phyloP scores from a whole-genome alignment of 2,113 vertebrate species.

The Trachemys scripta region DNA sequence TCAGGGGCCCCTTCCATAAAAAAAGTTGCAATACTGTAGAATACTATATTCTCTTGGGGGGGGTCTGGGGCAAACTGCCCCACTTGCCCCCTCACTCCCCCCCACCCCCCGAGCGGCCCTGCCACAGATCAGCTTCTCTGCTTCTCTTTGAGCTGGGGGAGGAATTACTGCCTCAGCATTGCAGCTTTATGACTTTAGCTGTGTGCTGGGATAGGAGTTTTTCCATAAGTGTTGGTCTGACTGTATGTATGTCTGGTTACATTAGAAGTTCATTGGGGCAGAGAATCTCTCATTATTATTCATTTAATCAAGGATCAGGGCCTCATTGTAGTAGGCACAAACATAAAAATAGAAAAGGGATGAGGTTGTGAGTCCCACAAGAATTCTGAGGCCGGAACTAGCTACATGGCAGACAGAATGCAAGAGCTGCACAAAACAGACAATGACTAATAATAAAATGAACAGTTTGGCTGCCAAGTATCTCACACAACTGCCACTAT shows the following conservation, averaged over 20 bases:
- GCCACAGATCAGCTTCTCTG: not conserved
- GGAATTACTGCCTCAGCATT: not conserved
- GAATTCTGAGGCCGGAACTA: not conserved
- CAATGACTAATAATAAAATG: not conserved
- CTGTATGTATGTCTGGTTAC: not conserved
- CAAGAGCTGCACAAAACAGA: not conserved
- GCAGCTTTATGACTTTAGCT: not conserved
- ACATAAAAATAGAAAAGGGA: not conserved
- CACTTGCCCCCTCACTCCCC: too few relatives aligned
- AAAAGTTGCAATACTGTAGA: too few relatives aligned
- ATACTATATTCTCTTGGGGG: too few relatives aligned
- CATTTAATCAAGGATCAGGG: not conserved
- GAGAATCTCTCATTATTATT: not conserved
- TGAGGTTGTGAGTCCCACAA: not conserved
- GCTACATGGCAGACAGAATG: not conserved
- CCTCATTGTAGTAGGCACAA: not conserved
- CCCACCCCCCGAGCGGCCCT: too few relatives aligned
- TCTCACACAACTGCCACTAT: accelerated
- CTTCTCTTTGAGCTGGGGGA: not conserved
- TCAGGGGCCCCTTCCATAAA: too few relatives aligned
- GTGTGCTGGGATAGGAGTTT: not conserved
- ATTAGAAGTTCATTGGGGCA: not conserved
- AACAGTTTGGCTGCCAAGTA: not conserved
- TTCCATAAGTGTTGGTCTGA: not conserved
- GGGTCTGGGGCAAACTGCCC: too few relatives aligned